Evolutionary conservation across 2,888 invertebrate species (phyloP).

Genomic region (Andricus curvator): DNA sequence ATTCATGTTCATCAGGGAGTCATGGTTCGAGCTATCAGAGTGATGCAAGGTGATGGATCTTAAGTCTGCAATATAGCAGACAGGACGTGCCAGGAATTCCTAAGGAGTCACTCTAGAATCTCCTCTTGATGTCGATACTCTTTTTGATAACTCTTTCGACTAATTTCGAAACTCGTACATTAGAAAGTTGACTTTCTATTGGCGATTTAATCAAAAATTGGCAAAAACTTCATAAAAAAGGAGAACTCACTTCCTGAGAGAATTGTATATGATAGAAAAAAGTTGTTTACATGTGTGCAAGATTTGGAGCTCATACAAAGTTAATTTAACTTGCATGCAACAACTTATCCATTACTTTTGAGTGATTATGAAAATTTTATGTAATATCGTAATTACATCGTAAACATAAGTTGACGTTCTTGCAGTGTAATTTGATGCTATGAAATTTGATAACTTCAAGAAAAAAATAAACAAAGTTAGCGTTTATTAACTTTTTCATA

Average conservation of each 20-base stretch:
- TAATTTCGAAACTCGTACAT: not conserved
- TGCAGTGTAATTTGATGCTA: not conserved
- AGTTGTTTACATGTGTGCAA: not conserved
- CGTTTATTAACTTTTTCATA: too few relatives aligned
- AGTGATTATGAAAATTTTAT: not conserved
- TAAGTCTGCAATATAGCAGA: conserved; percentile 2
- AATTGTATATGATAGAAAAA: not conserved
- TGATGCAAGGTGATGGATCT: conserved; percentile 17
- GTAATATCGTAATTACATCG: not conserved
- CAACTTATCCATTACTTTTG: not conserved
- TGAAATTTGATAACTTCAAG: not conserved
- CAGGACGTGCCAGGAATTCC: not conserved
- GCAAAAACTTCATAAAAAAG: not conserved
- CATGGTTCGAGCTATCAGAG: conserved; percentile 1
- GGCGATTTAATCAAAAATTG: not conserved
- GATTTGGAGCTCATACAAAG: not conserved
- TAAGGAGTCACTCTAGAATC: not conserved
- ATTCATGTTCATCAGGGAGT: not conserved
- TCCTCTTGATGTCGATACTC: not conserved
- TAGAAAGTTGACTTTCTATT: not conserved
- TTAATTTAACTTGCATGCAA: not conserved
- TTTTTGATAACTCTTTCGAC: not conserved
- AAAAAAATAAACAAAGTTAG: not conserved
- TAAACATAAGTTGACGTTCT: not conserved
- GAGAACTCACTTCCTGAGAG: not conserved